These are phyloP conservation scores for Toxostoma redivivum DNA, from an alignment of 2,113 vertebrate genomes.

Conservation along the genomic window DNA sequence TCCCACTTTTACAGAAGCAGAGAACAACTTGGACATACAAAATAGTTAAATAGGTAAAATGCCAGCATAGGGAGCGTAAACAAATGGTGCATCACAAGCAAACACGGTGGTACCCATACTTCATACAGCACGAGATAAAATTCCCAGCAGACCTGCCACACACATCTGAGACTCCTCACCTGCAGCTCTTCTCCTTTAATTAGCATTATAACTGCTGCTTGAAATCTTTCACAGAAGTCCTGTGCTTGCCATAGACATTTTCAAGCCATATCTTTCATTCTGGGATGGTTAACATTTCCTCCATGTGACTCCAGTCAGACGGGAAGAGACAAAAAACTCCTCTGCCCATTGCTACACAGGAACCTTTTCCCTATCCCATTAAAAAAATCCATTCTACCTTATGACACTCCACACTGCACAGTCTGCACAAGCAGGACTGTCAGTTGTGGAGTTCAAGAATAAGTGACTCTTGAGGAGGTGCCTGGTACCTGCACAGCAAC, in stretches of 20 bases:
- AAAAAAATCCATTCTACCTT: neutral
- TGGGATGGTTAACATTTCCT: neutral
- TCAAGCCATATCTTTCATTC: neutral
- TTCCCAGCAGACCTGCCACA: neutral
- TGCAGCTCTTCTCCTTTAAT: neutral
- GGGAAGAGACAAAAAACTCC: neutral
- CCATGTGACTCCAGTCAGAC: neutral
- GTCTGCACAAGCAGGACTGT: neutral
- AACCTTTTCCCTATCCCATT: neutral
- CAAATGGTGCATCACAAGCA: neutral
- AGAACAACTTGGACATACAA: accelerated
- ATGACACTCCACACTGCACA: neutral
- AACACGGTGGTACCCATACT: neutral
- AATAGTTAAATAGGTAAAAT: neutral
- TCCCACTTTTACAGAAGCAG: neutral
- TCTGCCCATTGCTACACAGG: neutral
- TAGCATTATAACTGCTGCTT: neutral
- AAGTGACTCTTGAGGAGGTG: neutral
- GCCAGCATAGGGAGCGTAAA: accelerated
- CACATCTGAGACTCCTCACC: neutral
- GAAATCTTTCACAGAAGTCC: neutral
- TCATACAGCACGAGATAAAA: neutral
- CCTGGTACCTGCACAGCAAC: neutral
- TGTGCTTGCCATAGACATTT: neutral
- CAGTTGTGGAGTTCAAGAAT: neutral